A percentile compares a stretch with the other conserved stretches of the same genome.
Evolutionary conservation across 1,140 invertebrate genomes (phyloP).

Genomic region (Ylistrum balloti): DNA sequence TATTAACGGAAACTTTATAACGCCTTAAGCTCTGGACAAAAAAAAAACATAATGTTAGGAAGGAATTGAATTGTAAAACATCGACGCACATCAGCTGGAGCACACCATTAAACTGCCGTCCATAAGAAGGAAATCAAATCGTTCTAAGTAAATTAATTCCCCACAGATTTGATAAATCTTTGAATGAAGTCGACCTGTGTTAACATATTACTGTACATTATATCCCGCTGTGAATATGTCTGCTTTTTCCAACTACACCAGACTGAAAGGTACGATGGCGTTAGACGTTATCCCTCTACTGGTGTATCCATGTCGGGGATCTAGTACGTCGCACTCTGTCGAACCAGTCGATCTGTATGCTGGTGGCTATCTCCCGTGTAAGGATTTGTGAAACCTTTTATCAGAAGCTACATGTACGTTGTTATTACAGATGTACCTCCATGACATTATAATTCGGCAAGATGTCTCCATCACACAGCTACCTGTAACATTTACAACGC

Average conservation of each 20-base stretch:
- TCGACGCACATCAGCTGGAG: not conserved
- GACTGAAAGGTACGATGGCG: not conserved
- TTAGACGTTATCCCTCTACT: not conserved
- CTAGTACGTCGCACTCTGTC: not conserved
- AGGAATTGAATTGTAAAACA: not conserved
- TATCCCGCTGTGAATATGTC: not conserved
- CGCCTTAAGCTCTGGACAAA: no score
- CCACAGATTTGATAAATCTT: constrained; percentile 22
- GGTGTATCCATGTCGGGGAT: not conserved
- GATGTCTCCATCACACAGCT: no score
- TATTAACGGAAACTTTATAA: no score
- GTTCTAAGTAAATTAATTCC: not conserved
- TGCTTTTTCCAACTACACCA: not conserved
- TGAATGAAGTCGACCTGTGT: not conserved
- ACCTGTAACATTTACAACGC: no score
- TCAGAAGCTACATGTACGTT: no score
- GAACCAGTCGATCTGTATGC: not conserved
- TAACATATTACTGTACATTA: not conserved
- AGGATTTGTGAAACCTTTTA: no score
- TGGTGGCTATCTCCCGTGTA: not conserved
- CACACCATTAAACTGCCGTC: no score
- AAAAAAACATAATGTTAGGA: no score
- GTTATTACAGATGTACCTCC: no score
- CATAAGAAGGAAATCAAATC: not conserved
- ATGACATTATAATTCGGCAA: no score